These are phyloP conservation scores for Vanessa tameamea DNA, from an alignment of 1,140 invertebrate genomes.

Conservation along the genomic window DNA sequence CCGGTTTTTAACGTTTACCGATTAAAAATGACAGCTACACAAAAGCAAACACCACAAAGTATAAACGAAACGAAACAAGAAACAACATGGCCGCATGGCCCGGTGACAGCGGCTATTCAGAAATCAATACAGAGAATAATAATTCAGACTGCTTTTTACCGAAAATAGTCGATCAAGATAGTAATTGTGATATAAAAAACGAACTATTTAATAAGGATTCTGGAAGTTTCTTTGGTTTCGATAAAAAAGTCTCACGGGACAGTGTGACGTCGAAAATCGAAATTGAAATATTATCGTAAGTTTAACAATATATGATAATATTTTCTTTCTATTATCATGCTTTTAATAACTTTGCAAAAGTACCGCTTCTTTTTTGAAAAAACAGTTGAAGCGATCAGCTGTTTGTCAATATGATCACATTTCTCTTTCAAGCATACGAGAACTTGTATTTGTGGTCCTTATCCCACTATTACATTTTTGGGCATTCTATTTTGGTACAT, in stretches of 20 bases:
- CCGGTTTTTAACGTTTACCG: conserved; percentile 36
- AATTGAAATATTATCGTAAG: conserved; percentile 50
- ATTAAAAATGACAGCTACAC: conserved; percentile 35
- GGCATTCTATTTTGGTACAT: conserved; percentile 80
- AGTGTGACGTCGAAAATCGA: conserved; percentile 47
- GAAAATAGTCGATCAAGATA: conserved; percentile 34
- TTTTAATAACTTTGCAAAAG: conserved; percentile 7
- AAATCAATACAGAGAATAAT: conserved; percentile 48
- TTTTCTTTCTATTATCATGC: conserved; percentile 16
- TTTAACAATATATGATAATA: conserved; percentile 30
- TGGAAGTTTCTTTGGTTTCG: conserved; percentile 9
- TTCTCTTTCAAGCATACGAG: conserved; percentile 58
- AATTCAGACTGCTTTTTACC: conserved; percentile 37
- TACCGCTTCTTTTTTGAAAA: conserved; percentile 11
- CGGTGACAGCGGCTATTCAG: conserved; percentile 54
- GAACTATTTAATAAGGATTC: conserved; percentile 31
- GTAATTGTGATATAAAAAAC: conserved; percentile 27
- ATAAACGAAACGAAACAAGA: conserved; percentile 26
- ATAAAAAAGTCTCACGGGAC: conserved; percentile 25
- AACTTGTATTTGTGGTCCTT: conserved; percentile 58
- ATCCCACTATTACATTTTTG: conserved; percentile 74
- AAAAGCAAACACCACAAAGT: conserved; percentile 10
- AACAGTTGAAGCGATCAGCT: conserved; percentile 63
- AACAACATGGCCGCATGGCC: conserved; percentile 72
- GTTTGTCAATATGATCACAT: conserved; percentile 71